A percentile compares a stretch with the other conserved stretches of the same genome.
These are phyloP conservation scores for Momotus momota DNA, from an alignment of 2,797 vertebrate genomes.

Conservation along the genomic window DNA sequence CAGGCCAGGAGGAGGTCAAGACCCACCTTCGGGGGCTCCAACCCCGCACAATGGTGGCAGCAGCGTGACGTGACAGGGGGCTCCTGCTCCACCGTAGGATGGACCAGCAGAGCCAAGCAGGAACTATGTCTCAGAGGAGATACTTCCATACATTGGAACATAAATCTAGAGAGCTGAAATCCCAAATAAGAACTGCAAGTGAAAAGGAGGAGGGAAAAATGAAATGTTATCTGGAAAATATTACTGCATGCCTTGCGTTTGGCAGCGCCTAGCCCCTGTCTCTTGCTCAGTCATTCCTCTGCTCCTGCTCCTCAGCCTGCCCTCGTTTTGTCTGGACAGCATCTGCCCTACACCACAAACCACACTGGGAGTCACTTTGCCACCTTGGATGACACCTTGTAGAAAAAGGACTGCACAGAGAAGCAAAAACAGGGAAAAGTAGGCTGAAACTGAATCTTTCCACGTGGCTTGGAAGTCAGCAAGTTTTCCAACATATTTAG, in stretches of 20 bases:
- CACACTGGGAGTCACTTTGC: background rate
- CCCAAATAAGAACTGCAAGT: background rate
- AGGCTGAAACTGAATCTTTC: background rate
- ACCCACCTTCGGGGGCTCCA: background rate
- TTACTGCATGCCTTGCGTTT: background rate
- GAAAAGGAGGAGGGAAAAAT: background rate
- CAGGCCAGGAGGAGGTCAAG: background rate
- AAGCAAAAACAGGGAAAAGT: background rate
- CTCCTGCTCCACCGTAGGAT: background rate
- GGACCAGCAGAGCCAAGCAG: background rate
- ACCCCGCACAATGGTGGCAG: accelerated
- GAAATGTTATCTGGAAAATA: slow-evolving; percentile 1
- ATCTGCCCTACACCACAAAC: background rate
- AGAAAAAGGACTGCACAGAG: background rate
- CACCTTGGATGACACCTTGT: background rate
- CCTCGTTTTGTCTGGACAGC: background rate
- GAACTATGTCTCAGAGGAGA: background rate
- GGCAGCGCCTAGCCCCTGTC: background rate
- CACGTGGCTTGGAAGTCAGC: background rate
- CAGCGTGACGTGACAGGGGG: background rate
- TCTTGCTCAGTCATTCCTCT: background rate
- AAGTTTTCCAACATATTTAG: background rate
- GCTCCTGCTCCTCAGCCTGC: background rate
- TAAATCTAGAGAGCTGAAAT: background rate
- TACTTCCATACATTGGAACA: background rate